Evolutionary conservation across 2,797 vertebrate genomes (phyloP), one percentile per base, ranked within the genome.

Genomic region (Acanthornis magna): DNA sequence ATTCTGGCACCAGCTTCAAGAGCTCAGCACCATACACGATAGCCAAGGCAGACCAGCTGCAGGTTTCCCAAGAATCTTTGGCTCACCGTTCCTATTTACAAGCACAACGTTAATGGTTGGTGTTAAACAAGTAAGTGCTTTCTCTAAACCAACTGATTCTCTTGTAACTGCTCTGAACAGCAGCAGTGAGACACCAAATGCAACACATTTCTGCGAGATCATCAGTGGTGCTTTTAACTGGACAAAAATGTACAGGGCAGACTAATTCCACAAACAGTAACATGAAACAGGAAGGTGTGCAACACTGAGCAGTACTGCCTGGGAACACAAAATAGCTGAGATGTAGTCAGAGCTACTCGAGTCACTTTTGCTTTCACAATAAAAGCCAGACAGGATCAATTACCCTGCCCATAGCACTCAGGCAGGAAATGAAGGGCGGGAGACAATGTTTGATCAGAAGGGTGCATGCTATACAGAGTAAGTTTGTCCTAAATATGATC

Each of bases 391-490:
- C 26, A 75, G 19, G 26, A 67, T 34, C 9, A 20, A 65, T 16
- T 25, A 90, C 26, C 9, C 32, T 84, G 23, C 9, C 53, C 38
- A 25, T 3, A 13, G 36, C 25, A 66, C 19, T 61, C 7, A 7
- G 25, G 38, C 25, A 65, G 17, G 21, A 75, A 79, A 38, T 13
- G 38, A 38, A 38, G 38, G 25, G 38, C 22, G 61, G 17, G 19
- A 75, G 79, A 67, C 19, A 10, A 42, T 5, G 4, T 65, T 38
- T 66, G 47, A 71, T 76, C 54, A 58, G 29, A 63, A 65, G 2
- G 7, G 9, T 9, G 7, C 30, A 53, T 0, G 1, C 16, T 54
- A 13, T 2, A 53, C 19, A 45, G 19, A 63, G 2, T 2, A 32
- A 32, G 8, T 58, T 25, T 36, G 29, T 72, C 26, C 12, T 19